Evolutionary conservation across 2,888 invertebrate genomes (phyloP), one percentile per base, ranked within the genome.

Genomic region (Ypsolopha sequella): DNA sequence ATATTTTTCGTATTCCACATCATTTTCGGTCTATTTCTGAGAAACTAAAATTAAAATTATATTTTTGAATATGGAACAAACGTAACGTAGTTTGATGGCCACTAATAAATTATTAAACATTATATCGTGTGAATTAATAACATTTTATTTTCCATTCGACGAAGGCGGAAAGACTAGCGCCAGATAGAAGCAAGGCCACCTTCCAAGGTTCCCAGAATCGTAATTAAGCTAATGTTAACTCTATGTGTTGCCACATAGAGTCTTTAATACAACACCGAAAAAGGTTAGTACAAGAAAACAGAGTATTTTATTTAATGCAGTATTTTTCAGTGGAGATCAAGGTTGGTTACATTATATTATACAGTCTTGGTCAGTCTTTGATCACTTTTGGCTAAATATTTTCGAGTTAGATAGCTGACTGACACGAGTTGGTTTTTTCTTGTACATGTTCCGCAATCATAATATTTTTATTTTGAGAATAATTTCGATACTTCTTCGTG

Each of bases 291-390:
- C 24, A 80, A 82, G 80, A 80, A 70, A 74, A 68, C 71, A 70
- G 66, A 73, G 76, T 76, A 73, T 73, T 47, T 36, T 47, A 11
- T 76, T 77, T 76, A 80, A 80, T 80, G 80, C 81, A 82, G 72
- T 74, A 76, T 79, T 82, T 79, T 85, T 85, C 80, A 84, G 80
- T 80, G 79, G 81, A 82, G 85, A 84, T 84, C 82, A 84, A 82
- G 84, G 84, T 60, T 71, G 60, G 55, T 59, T 62, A 62, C 24
- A 55, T 56, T 56, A 60, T 60, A 58, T 56, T 56, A 60, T 60
- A 58, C 55, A 51, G 51, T 48, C 52, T 53, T 48, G 48, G 35
- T 53, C 36, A 41, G 36, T 50, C 41, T 24, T 24, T 24, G 24
- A 24, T 24, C 2, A 24, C 24, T 24, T 24, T 24, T 24, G 4